Evolutionary conservation across 2,888 invertebrate species (phyloP).

Genomic region (Odontothrips loti): DNA sequence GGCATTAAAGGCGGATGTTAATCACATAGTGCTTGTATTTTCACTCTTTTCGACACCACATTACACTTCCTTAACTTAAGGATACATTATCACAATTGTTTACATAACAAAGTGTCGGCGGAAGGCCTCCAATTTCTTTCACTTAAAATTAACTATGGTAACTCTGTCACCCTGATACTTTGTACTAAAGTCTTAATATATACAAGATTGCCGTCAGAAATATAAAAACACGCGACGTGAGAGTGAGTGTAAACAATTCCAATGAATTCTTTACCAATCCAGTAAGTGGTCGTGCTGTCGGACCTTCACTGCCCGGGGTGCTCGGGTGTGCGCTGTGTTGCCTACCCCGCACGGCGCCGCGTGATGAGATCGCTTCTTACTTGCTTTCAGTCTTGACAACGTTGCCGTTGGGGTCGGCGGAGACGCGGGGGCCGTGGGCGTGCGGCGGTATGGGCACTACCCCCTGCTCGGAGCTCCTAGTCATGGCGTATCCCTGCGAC

Average conservation of each 20-base stretch:
- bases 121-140: no score
- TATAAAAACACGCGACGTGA: neutral
- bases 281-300: neutral
- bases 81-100: no score
- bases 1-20: no score
- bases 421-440: neutral
- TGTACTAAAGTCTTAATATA: neutral
- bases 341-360: neutral
- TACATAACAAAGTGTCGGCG: no score
- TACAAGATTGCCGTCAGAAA: neutral
- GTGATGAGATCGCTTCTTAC: neutral
- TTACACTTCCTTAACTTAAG: no score
- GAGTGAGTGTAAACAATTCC: neutral
- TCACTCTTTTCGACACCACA: no score
- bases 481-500: neutral
- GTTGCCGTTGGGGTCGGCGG: constrained; percentile 16
- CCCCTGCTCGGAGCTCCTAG: neutral
- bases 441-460: neutral
- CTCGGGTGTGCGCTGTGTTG: neutral
- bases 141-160: no score
- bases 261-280: neutral
- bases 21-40: no score
- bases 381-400: constrained; percentile 5
- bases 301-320: neutral
- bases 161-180: no score